Percentiles rank a stretch among this genome's conserved stretches.
Conservation (phyloP, 2,113 vertebrate species). For the Mormyrus lacerda region DNA sequence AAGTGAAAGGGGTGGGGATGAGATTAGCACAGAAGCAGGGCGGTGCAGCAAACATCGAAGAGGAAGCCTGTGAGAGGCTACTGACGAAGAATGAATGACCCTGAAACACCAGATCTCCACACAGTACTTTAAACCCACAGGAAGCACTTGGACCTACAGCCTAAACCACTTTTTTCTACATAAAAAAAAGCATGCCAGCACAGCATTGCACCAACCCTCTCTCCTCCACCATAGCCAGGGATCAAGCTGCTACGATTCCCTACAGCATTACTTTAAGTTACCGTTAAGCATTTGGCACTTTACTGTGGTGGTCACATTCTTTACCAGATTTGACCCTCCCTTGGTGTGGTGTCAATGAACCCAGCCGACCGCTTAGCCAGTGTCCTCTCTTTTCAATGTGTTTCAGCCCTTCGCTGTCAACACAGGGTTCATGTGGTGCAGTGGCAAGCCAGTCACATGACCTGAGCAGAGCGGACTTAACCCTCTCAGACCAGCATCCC, state of each 20-base stretch:
- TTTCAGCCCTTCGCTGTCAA: background rate
- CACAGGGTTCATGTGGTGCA: background rate
- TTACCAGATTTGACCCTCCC: background rate
- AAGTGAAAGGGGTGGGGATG: background rate
- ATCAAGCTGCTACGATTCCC: background rate
- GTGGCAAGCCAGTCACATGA: background rate
- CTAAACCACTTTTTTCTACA: background rate
- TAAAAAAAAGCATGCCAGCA: slow-evolving; percentile 4
- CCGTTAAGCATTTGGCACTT: background rate
- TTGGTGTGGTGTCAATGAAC: slow-evolving; percentile 7
- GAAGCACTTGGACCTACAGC: slow-evolving; percentile 7
- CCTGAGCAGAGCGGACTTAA: background rate
- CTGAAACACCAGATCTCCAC: background rate
- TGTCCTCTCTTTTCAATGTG: background rate
- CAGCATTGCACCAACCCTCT: background rate
- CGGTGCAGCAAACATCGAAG: background rate
- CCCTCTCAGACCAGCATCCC: background rate
- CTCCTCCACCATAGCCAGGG: background rate
- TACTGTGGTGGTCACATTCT: background rate
- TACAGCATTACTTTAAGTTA: background rate
- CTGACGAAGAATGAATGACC: background rate
- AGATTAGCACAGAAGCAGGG: background rate
- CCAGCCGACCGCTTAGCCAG: background rate
- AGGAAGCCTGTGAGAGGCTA: background rate
- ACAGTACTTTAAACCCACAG: slow-evolving; percentile 6